phyloP scores from a whole-genome alignment of 2,888 invertebrate genomes.

The Alsophila aescularia region DNA sequence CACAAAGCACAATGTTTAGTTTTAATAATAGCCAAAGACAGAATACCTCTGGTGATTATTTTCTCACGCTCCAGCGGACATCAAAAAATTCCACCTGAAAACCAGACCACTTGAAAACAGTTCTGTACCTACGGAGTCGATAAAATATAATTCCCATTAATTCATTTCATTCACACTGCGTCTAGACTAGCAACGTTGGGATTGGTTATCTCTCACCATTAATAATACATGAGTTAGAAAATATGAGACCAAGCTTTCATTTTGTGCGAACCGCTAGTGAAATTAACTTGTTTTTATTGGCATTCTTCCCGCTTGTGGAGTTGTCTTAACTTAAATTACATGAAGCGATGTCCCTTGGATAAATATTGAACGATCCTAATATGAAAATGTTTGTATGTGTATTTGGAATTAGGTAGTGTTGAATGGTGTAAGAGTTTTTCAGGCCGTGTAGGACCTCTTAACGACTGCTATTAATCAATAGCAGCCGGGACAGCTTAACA shows the following conservation, averaged over 20 bases:
- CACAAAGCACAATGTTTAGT: no score
- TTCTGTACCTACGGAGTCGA: constrained; percentile 57
- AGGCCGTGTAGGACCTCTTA: no score
- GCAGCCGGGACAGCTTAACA: no score
- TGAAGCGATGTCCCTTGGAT: constrained; percentile 8
- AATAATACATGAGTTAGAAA: constrained; percentile 78
- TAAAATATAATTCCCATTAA: constrained; percentile 61
- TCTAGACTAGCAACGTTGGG: constrained; percentile 71
- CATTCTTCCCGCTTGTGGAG: constrained; percentile 62
- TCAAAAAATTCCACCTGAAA: constrained; percentile 26
- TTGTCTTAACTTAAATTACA: constrained; percentile 55
- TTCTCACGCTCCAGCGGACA: not conserved
- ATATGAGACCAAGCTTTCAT: constrained; percentile 70
- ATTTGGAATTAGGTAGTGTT: no score
- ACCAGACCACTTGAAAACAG: constrained; percentile 46
- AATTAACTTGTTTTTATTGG: constrained; percentile 79
- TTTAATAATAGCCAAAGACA: no score
- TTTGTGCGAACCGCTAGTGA: constrained; percentile 66
- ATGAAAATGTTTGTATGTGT: no score
- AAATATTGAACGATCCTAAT: constrained; percentile 5
- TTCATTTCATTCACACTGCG: constrained; percentile 72
- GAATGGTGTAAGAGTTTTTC: no score
- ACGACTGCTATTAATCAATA: no score
- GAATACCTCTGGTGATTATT: not conserved
- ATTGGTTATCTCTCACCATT: constrained; percentile 70